phyloP scores from a whole-genome alignment of 2,797 vertebrate genomes.

The Gobio occitaniae region DNA sequence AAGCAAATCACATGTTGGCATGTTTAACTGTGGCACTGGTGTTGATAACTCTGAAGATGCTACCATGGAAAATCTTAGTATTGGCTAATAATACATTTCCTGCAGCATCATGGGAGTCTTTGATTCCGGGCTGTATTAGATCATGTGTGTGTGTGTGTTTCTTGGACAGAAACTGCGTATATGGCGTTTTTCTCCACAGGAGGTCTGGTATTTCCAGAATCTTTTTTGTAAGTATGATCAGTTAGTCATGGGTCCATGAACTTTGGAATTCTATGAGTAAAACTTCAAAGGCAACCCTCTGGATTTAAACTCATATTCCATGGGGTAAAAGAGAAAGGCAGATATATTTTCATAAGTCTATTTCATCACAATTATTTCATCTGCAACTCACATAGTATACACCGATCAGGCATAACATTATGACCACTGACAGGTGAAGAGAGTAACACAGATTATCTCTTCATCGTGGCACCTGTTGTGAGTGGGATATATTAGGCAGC shows the following conservation, averaged over 20 bases:
- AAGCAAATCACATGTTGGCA: slow-evolving; percentile 19
- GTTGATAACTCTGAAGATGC: slow-evolving; percentile 35
- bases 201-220: slow-evolving; percentile 39
- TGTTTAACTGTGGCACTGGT: background rate
- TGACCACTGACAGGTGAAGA: no score
- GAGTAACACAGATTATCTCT: no score
- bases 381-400: background rate
- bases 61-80: slow-evolving; percentile 31
- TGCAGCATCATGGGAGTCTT: background rate
- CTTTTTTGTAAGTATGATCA: slow-evolving; percentile 31
- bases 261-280: slow-evolving; percentile 33
- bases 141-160: slow-evolving; percentile 16
- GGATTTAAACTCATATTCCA: slow-evolving; percentile 15
- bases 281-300: slow-evolving; percentile 45
- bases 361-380: slow-evolving; percentile 9
- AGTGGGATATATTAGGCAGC: no score
- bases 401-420: no score
- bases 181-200: slow-evolving; percentile 8
- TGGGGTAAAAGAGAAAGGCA: background rate
- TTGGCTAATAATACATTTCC: slow-evolving; percentile 8
- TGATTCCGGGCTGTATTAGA: slow-evolving; percentile 23
- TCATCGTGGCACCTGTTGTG: no score
- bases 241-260: slow-evolving; percentile 44
- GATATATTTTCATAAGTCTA: slow-evolving; percentile 8
- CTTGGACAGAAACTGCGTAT: background rate